Percentiles rank a stretch among this genome's conserved stretches.
Evolutionary conservation across 2,113 vertebrate genomes (phyloP).

Genomic region (Gymnocephalus cernua): DNA sequence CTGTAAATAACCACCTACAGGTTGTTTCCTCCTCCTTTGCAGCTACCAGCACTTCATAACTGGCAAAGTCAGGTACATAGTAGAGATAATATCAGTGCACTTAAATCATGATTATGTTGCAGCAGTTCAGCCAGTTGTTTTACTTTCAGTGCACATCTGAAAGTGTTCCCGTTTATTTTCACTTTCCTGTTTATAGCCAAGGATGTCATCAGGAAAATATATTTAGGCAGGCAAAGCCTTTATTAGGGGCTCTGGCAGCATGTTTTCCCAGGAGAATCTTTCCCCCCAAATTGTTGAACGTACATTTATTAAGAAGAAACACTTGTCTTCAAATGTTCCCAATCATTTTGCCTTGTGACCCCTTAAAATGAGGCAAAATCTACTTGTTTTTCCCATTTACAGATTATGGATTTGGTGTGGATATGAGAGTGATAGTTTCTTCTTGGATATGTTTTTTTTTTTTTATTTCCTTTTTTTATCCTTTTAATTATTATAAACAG

Average conservation of each 20-base stretch:
- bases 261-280: neutral
- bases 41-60: constrained; percentile 9
- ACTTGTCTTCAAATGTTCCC: neutral
- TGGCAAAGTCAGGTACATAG: constrained; percentile 7
- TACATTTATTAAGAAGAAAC: neutral
- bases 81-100: constrained; percentile 26
- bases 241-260: constrained; percentile 5
- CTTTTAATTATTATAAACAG: no score
- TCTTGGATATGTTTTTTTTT: neutral
- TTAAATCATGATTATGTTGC: constrained; percentile 19
- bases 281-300: neutral
- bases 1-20: constrained; percentile 15
- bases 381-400: neutral
- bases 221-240: neutral
- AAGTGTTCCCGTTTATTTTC: constrained; percentile 20
- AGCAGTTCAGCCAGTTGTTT: constrained; percentile 8
- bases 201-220: constrained; percentile 6
- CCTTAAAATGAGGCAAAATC: neutral
- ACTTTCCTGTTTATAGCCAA: constrained; percentile 18
- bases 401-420: neutral
- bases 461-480: no score
- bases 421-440: neutral
- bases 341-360: neutral
- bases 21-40: constrained; percentile 17
- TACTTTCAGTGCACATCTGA: constrained; percentile 1